A percentile compares a stretch with the other conserved stretches of the same genome.
Conservation (phyloP, 2,113 vertebrate genomes). For the Egretta garzetta region DNA sequence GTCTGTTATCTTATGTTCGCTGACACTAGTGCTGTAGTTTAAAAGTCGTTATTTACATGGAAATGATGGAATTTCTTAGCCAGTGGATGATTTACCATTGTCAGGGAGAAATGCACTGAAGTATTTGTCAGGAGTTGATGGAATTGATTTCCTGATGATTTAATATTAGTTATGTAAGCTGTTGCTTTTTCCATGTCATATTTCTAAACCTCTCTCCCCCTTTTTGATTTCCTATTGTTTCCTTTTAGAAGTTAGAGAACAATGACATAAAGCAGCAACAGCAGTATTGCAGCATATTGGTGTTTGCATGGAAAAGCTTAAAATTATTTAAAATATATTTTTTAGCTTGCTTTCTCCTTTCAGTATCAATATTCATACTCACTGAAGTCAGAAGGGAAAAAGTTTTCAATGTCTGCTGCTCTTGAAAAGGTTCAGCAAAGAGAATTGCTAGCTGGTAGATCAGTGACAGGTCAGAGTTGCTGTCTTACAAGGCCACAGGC, state of each 20-base stretch:
- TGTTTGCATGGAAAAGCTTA: not conserved
- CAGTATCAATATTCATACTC: not conserved
- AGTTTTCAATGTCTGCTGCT: not conserved
- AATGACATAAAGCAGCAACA: not conserved
- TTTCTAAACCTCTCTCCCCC: not conserved
- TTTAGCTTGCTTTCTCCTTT: not conserved
- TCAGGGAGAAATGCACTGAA: not conserved
- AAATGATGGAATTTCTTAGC: not conserved
- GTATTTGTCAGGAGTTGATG: not conserved
- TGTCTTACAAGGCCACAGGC: not conserved
- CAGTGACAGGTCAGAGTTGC: not conserved
- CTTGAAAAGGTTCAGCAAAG: not conserved
- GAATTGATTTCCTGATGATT: slow-evolving; percentile 14
- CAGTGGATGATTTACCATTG: not conserved
- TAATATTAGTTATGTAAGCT: slow-evolving; percentile 13
- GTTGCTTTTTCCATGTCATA: not conserved
- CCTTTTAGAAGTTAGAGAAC: not conserved
- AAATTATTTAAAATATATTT: not conserved
- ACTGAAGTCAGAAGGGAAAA: not conserved
- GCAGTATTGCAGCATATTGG: not conserved
- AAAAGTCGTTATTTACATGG: not conserved
- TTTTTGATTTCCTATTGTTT: not conserved
- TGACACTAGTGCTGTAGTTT: not conserved
- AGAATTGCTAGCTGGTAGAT: not conserved
- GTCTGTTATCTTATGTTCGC: not conserved